Percentiles rank a stretch among this genome's conserved stretches.
These are phyloP conservation scores for Neocrepidodera transversa DNA, from an alignment of 2,888 invertebrate genomes.

Conservation along the genomic window DNA sequence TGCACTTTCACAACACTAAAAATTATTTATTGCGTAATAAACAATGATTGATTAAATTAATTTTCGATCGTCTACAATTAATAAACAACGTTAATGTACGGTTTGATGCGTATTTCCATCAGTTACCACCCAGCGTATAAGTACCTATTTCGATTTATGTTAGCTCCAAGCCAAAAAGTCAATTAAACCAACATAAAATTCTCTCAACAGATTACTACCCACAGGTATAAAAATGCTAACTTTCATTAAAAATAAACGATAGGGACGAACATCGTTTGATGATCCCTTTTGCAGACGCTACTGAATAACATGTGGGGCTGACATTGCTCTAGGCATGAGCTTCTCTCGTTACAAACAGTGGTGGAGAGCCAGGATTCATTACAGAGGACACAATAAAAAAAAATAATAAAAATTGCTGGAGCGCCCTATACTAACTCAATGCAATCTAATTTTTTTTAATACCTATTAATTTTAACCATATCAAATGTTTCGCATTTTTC, in stretches of 20 bases:
- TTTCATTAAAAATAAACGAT: conserved; percentile 19
- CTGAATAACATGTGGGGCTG: conserved; percentile 51
- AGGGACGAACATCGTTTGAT: conserved; percentile 8
- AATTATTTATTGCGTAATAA: conserved; percentile 2
- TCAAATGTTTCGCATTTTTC: too few relatives aligned
- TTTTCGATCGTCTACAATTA: conserved; percentile 3
- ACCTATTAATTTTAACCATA: too few relatives aligned
- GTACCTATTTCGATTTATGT: conserved; percentile 21
- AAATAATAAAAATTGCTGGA: too few relatives aligned
- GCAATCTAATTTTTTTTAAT: too few relatives aligned
- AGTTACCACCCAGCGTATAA: conserved; percentile 8
- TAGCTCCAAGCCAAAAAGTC: conserved; percentile 23
- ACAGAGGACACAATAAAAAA: too few relatives aligned
- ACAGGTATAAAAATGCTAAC: conserved; percentile 15
- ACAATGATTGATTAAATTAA: conserved; percentile 4
- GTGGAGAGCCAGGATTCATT: too few relatives aligned
- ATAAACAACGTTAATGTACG: not conserved
- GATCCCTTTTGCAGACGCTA: conserved; percentile 11
- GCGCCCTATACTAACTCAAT: too few relatives aligned
- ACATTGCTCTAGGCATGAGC: conserved; percentile 47
- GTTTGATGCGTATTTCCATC: conserved; percentile 1
- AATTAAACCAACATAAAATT: conserved; percentile 22
- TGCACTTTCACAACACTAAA: not conserved
- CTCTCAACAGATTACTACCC: conserved; percentile 11
- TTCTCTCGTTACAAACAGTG: conserved; percentile 23